Conservation (phyloP, 2,113 vertebrate genomes). For the Zeus faber region DNA sequence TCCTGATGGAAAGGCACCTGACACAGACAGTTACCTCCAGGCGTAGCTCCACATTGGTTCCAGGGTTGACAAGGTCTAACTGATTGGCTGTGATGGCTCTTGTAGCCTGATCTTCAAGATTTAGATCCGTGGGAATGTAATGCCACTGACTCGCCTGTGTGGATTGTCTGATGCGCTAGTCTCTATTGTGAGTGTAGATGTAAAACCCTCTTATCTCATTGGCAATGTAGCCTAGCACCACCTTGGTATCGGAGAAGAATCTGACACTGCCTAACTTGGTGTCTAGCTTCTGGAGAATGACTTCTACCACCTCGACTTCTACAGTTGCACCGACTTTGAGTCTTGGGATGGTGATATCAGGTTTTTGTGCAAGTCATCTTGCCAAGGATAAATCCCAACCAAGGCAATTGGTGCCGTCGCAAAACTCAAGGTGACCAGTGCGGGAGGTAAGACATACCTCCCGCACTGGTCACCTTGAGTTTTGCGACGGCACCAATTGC, state of each 20-base stretch:
- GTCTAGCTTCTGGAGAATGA: neutral
- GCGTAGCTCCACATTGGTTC: no score
- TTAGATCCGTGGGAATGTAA: no score
- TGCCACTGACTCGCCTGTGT: no score
- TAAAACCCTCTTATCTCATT: constrained; percentile 2
- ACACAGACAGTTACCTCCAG: neutral
- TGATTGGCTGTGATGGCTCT: constrained; percentile 1
- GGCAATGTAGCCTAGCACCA: no score
- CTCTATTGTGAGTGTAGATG: neutral
- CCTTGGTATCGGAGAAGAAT: constrained; percentile 14
- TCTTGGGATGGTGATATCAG: constrained; percentile 1
- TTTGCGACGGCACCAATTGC: no score
- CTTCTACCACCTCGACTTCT: no score
- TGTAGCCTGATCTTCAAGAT: neutral
- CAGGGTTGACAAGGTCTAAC: no score
- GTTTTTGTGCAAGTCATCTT: constrained; percentile 13
- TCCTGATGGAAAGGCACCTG: neutral
- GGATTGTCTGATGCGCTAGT: neutral
- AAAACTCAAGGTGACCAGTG: no score
- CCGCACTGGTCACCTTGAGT: no score
- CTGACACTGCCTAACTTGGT: neutral
- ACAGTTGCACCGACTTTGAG: constrained; percentile 4
- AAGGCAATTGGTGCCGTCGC: no score
- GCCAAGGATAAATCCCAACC: neutral
- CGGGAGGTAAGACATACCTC: no score